Evolutionary conservation across 2,888 invertebrate genomes (phyloP), one percentile per base, ranked within the genome.

Genomic region (Epistrophe eligans): DNA sequence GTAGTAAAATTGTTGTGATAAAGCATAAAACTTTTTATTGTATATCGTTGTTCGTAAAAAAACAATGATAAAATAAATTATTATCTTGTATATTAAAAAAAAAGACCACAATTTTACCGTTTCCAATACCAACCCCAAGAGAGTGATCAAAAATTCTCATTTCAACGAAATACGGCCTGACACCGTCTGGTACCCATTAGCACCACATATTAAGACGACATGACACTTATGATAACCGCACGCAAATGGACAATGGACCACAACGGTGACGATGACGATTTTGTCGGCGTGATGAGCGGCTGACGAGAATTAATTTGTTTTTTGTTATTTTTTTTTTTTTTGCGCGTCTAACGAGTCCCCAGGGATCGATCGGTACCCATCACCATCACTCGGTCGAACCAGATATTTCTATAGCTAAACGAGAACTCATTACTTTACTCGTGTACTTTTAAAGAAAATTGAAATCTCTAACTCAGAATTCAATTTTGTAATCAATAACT

Each of bases 101-200:
- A 74, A 77, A 82, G 62, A 74, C 74, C 57, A 81, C 67, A 70
- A 48, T 76, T 57, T 83, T 76, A 87, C 79, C 79, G 79, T 87
- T 87, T 76, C 79, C 35, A 60, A 66, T 17, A 52, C 50, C 24
- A 55, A 28, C 28, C 87, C 40, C 83, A 15, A 35, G 48, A 76
- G 87, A 76, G 13, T 50, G 71, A 77, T 81, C 72, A 38, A 70
- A 79, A 77, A 55, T 73, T 66, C 52, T 48, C 72, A 66, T 60
- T 77, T 17, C 58, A 60, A 11, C 62, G 40, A 38, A 40, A 71
- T 71, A 67, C 57, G 74, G 90, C 90, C 91, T 92, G 91, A 91
- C 90, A 91, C 91, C 77, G 91, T 91, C 89, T 91, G 91, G 91
- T 91, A 91, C 91, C 85, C 84, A 72, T 80, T 48, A 38, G 62